Conservation (phyloP, 2,113 vertebrate genomes). For the Silurus meridionalis region DNA sequence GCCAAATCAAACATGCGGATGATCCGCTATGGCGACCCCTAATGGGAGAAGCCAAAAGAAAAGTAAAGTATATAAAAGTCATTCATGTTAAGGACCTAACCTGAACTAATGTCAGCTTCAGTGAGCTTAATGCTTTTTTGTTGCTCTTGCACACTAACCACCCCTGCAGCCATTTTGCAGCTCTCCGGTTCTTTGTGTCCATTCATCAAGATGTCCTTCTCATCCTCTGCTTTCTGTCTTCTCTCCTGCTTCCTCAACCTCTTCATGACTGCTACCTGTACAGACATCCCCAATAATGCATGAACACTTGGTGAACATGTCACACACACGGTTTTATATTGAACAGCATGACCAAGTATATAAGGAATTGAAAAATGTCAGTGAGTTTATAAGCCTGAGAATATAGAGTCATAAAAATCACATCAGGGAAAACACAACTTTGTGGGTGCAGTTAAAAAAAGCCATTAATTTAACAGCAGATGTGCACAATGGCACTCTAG, state of each 20-base stretch:
- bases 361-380: conserved; percentile 4
- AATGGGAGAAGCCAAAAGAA: no score
- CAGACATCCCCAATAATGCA: conserved; percentile 20
- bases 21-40: no score
- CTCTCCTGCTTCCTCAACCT: conserved; percentile 13
- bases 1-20: no score
- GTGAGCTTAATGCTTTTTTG: conserved; percentile 20
- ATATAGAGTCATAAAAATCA: conserved; percentile 36
- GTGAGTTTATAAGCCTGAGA: conserved; percentile 26
- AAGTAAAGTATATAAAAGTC: background rate
- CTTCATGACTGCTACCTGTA: conserved; percentile 17
- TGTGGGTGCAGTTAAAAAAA: conserved; percentile 9
- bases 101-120: conserved; percentile 7
- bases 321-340: background rate
- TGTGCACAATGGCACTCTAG: conserved; percentile 26
- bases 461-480: conserved; percentile 37
- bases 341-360: background rate
- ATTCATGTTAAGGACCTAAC: background rate
- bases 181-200: conserved; percentile 47
- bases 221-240: conserved; percentile 42
- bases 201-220: conserved; percentile 25
- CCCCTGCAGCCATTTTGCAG: background rate
- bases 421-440: conserved; percentile 30
- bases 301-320: conserved; percentile 1
- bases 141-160: background rate